Base-by-base conservation (phyloP, 1,140 invertebrate genomes). In the Zaprionus africanus region DNA sequence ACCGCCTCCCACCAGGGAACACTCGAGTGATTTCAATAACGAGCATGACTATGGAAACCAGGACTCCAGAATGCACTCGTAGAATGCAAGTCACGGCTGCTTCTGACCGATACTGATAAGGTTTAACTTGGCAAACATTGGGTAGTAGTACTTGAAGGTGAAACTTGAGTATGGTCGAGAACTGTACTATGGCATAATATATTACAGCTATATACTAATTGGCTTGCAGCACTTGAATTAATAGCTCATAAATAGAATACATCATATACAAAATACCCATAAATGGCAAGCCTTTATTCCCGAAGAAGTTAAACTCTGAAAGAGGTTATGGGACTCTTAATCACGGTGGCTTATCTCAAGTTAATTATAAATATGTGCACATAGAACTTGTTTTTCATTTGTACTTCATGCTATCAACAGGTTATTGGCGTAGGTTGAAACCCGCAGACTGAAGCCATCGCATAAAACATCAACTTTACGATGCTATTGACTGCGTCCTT, bases 51-150 rank as follows among this genome's bases (percentile, higher is more conserved):
- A 41, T 5, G 6, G 38, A 41, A 41, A n/a, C n/a, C 38, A 46
- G 41, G 41, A 46, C 7, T 46, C 41, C 6, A 11, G 41, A 46
- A 46, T 46, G 41, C 41, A 46, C 41, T 46, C n/a, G n/a, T 11
- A 34, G n/a, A n/a, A 46, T 46, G 41, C 41, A 46, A 46, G 41
- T 46, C 41, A 46, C n/a, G 41, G n/a, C 7, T 17, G 41, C n/a
- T 17, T 17, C n/a, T n/a, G 15, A 17, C n/a, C 7, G 41, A 46
- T 46, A 19, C n/a, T 7, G 41, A 46, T 46, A 46, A 46, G 41
- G n/a, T 46, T 17, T 46, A 34, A 34, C 31, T 34, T 11, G 28
- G 28, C 28, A 31, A 31, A 31, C 28, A 31, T 43, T 4, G 17
- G n/a, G n/a, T 3, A 9, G 17, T 0, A 43, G 41, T 43, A 6